phyloP scores from a whole-genome alignment of 2,113 vertebrate genomes.

The Syngnathus typhle region DNA sequence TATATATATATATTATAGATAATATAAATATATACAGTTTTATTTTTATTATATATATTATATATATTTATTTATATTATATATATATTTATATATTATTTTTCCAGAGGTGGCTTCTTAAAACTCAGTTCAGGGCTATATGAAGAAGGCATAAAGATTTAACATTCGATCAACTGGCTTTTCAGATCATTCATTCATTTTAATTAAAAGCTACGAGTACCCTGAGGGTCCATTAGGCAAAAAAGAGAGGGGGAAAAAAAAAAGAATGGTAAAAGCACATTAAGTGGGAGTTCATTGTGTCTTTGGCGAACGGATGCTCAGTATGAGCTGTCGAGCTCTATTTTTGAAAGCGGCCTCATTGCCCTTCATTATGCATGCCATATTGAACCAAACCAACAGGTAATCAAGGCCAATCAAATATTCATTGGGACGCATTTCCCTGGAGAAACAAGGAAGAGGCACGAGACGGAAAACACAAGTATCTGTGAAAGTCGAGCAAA shows the following conservation, averaged over 20 bases:
- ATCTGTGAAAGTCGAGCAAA: background rate
- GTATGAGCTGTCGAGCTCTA: constrained; percentile 11
- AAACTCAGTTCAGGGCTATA: too few species aligned
- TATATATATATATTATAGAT: too few species aligned
- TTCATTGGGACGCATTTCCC: constrained; percentile 54
- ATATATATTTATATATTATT: too few species aligned
- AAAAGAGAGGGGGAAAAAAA: background rate
- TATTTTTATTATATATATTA: too few species aligned
- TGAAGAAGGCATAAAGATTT: too few species aligned
- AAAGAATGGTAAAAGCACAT: background rate
- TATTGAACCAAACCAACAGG: constrained; percentile 55
- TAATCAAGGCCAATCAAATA: constrained; percentile 65
- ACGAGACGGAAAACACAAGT: background rate
- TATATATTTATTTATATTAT: too few species aligned
- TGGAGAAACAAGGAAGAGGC: constrained; percentile 4
- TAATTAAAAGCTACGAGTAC: background rate
- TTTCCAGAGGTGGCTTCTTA: too few species aligned
- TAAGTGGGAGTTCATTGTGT: background rate
- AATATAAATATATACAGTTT: too few species aligned
- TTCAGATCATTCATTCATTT: background rate
- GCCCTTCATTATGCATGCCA: constrained; percentile 56
- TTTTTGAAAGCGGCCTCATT: constrained; percentile 26
- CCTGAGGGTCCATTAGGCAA: background rate
- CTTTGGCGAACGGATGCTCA: background rate
- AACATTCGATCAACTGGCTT: background rate